Evolutionary conservation across 1,140 invertebrate genomes (phyloP).

Genomic region (Caenorhabditis brenneri): DNA sequence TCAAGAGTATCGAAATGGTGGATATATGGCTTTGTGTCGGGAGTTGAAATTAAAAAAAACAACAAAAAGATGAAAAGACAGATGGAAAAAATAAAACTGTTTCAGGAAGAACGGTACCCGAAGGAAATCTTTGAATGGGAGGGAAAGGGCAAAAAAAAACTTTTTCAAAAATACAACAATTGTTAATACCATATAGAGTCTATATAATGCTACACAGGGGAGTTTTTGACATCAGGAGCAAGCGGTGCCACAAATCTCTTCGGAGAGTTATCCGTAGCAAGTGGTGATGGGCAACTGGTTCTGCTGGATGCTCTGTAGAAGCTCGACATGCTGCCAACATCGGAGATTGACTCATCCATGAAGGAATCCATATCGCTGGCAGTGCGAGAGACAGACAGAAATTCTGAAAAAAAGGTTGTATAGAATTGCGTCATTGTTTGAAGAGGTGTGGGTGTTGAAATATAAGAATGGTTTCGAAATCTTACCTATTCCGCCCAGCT

Average conservation of each 20-base stretch:
- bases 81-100: too few relatives aligned
- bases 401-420: slow-evolving; percentile 23
- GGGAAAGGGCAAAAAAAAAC: background rate
- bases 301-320: slow-evolving; percentile 16
- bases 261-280: background rate
- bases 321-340: background rate
- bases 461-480: background rate
- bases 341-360: slow-evolving; percentile 18
- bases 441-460: background rate
- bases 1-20: background rate
- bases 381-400: background rate
- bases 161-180: background rate
- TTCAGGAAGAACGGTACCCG: background rate
- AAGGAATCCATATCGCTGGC: slow-evolving; percentile 17
- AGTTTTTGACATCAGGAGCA: background rate
- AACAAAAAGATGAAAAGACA: too few relatives aligned
- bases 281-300: slow-evolving; percentile 8
- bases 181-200: too few relatives aligned
- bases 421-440: slow-evolving; percentile 28
- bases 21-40: background rate
- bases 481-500: background rate
- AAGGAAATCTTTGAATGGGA: too few relatives aligned
- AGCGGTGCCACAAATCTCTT: background rate
- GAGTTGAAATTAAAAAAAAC: too few relatives aligned
- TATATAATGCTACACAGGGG: background rate